Evolutionary conservation across 2,797 vertebrate species (phyloP).

Genomic region (Pseudochaenichthys georgianus): DNA sequence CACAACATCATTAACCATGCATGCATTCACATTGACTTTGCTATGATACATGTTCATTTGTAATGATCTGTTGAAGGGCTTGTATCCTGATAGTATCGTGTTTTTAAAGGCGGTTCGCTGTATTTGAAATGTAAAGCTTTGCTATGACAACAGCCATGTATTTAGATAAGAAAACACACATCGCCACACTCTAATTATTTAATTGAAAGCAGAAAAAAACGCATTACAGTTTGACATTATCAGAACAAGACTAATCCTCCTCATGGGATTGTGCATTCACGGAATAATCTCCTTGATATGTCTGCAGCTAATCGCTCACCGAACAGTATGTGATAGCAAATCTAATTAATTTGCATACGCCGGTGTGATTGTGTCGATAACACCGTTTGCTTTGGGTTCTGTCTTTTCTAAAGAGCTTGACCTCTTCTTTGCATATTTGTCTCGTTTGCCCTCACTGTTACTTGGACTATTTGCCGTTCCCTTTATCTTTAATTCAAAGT

Average conservation of each 20-base stretch:
- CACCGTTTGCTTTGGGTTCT: not conserved
- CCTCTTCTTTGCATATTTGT: not conserved
- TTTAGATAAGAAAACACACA: not conserved
- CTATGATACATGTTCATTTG: not conserved
- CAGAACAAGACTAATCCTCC: constrained; percentile 5
- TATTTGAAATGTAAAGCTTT: no score
- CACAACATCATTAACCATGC: constrained; percentile 55
- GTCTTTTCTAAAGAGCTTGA: not conserved
- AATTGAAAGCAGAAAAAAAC: constrained; percentile 32
- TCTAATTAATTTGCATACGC: constrained; percentile 14
- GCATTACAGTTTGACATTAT: constrained; percentile 22
- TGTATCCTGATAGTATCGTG: not conserved
- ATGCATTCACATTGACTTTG: constrained; percentile 51
- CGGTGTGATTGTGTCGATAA: constrained; percentile 11
- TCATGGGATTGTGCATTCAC: constrained; percentile 16
- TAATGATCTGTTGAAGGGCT: constrained; percentile 27
- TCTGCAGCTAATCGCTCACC: constrained; percentile 18
- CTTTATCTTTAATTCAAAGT: constrained; percentile 13
- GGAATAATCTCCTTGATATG: constrained; percentile 20
- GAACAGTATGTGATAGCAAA: not conserved
- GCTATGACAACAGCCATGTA: not conserved
- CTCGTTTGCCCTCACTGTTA: no score
- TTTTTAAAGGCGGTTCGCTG: not conserved
- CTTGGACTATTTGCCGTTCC: no score
- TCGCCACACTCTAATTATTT: constrained; percentile 2